These are phyloP conservation scores for Callopanchax toddi DNA, from an alignment of 2,113 vertebrate genomes.

Conservation along the genomic window DNA sequence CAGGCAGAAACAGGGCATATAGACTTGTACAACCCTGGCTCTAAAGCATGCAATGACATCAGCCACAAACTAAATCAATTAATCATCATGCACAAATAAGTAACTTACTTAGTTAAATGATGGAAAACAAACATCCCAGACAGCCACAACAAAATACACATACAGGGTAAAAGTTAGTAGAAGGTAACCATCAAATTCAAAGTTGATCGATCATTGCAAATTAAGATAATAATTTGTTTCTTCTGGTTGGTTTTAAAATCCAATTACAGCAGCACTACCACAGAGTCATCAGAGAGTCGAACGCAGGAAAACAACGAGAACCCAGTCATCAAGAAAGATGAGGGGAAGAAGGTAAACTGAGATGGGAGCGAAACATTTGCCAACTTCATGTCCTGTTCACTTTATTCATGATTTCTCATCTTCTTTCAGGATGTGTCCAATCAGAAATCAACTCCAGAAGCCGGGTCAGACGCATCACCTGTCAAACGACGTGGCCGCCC, in stretches of 20 bases:
- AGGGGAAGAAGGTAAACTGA: constrained; percentile 84
- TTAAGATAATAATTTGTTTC: background rate
- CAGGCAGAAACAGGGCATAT: too few species aligned
- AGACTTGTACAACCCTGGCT: too few species aligned
- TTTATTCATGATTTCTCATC: background rate
- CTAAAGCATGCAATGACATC: too few species aligned
- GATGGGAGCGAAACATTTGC: background rate
- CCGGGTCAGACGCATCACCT: constrained; percentile 75
- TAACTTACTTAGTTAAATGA: too few species aligned
- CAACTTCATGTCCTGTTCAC: background rate
- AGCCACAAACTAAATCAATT: too few species aligned
- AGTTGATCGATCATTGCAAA: background rate
- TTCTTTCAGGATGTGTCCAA: constrained; percentile 58
- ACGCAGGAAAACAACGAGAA: constrained; percentile 97
- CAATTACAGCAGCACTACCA: constrained; percentile 81
- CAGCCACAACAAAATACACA: too few species aligned
- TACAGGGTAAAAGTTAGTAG: too few species aligned
- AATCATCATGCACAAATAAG: too few species aligned
- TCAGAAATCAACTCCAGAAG: constrained; percentile 52
- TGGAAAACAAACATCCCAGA: too few species aligned
- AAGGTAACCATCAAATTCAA: too few species aligned
- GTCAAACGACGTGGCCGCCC: constrained; percentile 75
- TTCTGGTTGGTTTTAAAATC: background rate
- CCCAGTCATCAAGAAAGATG: constrained; percentile 88
- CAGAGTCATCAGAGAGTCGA: constrained; percentile 86